Evolutionary conservation across 1,140 invertebrate genomes (phyloP).

Genomic region (Trachymyrmex septentrionalis): DNA sequence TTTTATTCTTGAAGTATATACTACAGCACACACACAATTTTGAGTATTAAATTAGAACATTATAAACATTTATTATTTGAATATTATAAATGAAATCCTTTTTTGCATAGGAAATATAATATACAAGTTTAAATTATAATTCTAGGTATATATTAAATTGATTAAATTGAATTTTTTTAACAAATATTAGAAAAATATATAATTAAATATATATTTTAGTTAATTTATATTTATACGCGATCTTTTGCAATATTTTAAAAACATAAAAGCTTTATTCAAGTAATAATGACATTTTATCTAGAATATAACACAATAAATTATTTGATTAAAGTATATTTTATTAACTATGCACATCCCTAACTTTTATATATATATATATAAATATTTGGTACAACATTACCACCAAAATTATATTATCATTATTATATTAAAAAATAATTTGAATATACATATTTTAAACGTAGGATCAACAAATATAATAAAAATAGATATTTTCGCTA

Average conservation of each 20-base stretch:
- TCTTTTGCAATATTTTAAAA: not conserved
- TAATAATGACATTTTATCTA: not conserved
- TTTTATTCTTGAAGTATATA: conserved; percentile 19
- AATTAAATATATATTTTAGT: not conserved
- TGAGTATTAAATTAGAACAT: conserved; percentile 9
- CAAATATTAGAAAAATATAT: not conserved
- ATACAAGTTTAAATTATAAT: not conserved
- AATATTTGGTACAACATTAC: conserved; percentile 26
- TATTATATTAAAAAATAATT: conserved; percentile 29
- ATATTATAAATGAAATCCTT: not conserved
- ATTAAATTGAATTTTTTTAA: conserved; percentile 2
- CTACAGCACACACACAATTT: conserved; percentile 1
- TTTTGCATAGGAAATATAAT: not conserved
- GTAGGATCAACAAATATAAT: conserved; percentile 31
- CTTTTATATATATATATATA: conserved; percentile 25
- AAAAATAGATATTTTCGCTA: conserved; percentile 34
- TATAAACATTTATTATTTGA: not conserved
- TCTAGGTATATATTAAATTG: not conserved
- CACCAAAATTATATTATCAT: conserved; percentile 17
- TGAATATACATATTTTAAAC: conserved; percentile 30
- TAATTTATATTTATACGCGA: not conserved
- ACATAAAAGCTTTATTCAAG: not conserved
- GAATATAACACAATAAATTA: conserved; percentile 18
- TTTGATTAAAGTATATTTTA: conserved; percentile 57
- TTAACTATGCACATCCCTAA: conserved; percentile 44